These are phyloP conservation scores for Eulemur coronatus DNA, from an alignment of 2,797 vertebrate genomes.

Conservation along the genomic window DNA sequence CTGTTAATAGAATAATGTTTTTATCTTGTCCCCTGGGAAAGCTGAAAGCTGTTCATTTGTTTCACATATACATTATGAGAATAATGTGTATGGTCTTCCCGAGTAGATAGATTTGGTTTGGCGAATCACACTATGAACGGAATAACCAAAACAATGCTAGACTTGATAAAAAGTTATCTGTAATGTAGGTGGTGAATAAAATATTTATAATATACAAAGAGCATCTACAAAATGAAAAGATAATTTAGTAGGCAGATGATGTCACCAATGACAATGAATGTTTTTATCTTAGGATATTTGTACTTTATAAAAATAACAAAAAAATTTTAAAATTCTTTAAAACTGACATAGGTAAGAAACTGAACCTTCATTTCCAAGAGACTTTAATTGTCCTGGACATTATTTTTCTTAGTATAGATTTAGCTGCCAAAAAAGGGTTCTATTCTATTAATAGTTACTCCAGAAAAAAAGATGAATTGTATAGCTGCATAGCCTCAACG, in stretches of 20 bases:
- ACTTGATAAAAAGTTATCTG: not conserved
- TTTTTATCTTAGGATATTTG: not conserved
- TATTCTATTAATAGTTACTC: not conserved
- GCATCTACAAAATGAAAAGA: not conserved
- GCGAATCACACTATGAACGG: not conserved
- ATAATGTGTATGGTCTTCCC: not conserved
- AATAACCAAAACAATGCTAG: not conserved
- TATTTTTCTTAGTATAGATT: not conserved
- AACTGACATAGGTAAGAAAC: not conserved
- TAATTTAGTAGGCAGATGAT: not conserved
- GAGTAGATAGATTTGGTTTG: not conserved
- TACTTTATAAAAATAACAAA: conserved; percentile 34
- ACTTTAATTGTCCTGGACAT: no score
- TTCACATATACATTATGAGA: not conserved
- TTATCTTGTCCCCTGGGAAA: not conserved
- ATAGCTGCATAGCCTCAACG: not conserved
- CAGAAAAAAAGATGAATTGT: not conserved
- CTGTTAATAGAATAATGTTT: not conserved
- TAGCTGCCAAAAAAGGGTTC: not conserved
- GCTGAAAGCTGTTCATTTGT: not conserved
- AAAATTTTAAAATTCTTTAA: not conserved
- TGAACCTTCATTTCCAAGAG: not conserved
- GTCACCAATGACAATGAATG: not conserved
- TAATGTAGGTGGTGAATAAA: not conserved
- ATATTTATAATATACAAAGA: not conserved